Evolutionary conservation across 2,888 invertebrate genomes (phyloP), one percentile per base, ranked within the genome.

Genomic region (Thymelicus sylvestris): DNA sequence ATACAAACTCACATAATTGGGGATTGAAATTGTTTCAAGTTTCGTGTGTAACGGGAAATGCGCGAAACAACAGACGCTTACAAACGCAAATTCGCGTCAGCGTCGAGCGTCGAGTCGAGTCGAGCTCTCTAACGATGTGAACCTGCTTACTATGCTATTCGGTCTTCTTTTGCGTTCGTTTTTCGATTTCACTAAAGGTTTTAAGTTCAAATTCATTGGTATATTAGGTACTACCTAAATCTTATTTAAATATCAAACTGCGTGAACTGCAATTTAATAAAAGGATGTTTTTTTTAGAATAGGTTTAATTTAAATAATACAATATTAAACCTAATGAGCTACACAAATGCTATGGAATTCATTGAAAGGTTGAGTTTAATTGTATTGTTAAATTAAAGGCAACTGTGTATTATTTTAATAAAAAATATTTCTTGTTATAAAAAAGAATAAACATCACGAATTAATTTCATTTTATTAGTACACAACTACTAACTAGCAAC

Each of bases 71-170:
- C 72, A 76, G 74, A 72, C 73, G 75, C 67, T 73, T 73, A 72
- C 72, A 72, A 75, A 76, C 69, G 74, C 72, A 74, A 75, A 76
- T 77, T 73, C 71, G 67, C 73, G 73, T 72, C 74, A 72, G 57
- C 59, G 67, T 57, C 24, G 31, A n/a, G 59, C 24, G 24, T 55
- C n/a, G 55, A 24, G 24, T 55, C 6, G 55, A 24, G 55, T 24
- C n/a, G n/a, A n/a, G n/a, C n/a, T 10, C 55, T 52, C 13, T 59
- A 59, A 59, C 59, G 59, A 59, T 59, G 38, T 59, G n/a, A 39
- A 59, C 59, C 59, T 59, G 59, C 59, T 59, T 59, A 59, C 59
- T 38, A 39, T 38, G 38, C 50, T 38, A 8, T 64, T 64, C 31
- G n/a, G 7, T 10, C 19, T 64, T 50, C 62, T 62, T 62, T 62